phyloP scores from a whole-genome alignment of 2,888 invertebrate genomes.

The Dyspetes luteomarginatus region DNA sequence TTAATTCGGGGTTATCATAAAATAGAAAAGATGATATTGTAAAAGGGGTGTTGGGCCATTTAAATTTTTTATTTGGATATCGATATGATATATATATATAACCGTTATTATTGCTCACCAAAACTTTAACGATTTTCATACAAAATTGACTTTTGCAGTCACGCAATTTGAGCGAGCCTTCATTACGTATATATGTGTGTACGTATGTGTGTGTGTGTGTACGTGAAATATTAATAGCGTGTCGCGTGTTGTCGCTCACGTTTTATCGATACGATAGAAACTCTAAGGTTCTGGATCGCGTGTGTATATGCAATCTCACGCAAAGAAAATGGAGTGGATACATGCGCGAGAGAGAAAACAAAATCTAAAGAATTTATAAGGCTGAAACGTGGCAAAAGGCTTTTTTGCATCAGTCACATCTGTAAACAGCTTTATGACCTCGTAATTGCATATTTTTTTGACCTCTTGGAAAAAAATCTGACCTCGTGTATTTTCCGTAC shows the following conservation, averaged over 20 bases:
- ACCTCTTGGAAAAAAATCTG: slow-evolving; percentile 21
- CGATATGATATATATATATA: background rate
- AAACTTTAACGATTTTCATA: slow-evolving; percentile 3
- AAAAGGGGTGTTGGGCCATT: no score
- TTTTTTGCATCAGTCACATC: slow-evolving; percentile 46
- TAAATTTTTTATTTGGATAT: background rate
- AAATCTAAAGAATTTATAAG: slow-evolving; percentile 46
- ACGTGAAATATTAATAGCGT: slow-evolving; percentile 39
- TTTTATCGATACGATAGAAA: slow-evolving; percentile 52
- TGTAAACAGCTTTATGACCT: slow-evolving; percentile 48
- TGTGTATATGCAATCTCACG: slow-evolving; percentile 34
- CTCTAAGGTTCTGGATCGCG: slow-evolving; percentile 47
- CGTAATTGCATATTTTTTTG: slow-evolving; percentile 50
- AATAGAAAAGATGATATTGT: no score
- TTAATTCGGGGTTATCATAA: no score
- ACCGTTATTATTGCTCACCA: background rate
- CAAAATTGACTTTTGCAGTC: background rate
- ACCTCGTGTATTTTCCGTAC: slow-evolving; percentile 1
- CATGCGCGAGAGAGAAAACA: slow-evolving; percentile 19
- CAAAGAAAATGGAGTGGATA: slow-evolving; percentile 11
- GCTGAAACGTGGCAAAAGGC: slow-evolving; percentile 35
- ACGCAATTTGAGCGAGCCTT: background rate
- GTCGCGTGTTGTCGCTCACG: slow-evolving; percentile 46
- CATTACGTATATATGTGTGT: no score
- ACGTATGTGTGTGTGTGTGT: no score